Conservation (phyloP, 2,797 vertebrate genomes). For the Emys orbicularis region DNA sequence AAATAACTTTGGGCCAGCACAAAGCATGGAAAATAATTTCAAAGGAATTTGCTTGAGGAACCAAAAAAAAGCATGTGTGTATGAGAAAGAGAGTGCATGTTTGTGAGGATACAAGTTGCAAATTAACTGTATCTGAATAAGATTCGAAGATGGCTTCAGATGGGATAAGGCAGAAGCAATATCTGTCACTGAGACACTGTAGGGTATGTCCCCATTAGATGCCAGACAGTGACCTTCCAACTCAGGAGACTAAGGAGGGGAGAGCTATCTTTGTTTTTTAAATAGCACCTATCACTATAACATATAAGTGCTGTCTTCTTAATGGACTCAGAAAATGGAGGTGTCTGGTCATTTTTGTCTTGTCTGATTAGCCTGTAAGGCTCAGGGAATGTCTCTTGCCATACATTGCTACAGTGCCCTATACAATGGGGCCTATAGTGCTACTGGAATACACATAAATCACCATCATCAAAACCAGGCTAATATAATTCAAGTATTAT, state of each 20-base stretch:
- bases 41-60: background rate
- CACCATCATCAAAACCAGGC: slow-evolving; percentile 50
- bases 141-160: background rate
- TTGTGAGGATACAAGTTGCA: background rate
- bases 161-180: background rate
- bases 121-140: background rate
- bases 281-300: background rate
- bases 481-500: slow-evolving; percentile 39
- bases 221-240: background rate
- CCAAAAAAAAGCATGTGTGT: background rate
- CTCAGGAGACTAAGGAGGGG: background rate
- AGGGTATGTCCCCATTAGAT: background rate
- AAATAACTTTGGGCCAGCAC: background rate
- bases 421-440: slow-evolving; percentile 53
- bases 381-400: slow-evolving; percentile 45
- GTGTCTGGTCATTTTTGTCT: slow-evolving; percentile 25
- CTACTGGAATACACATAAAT: slow-evolving; percentile 60
- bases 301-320: background rate
- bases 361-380: slow-evolving; percentile 54
- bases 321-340: background rate
- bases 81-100: background rate
- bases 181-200: background rate
- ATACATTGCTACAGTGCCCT: slow-evolving; percentile 47
- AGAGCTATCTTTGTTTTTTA: background rate
- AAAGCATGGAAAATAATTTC: background rate